Conservation (phyloP, 2,113 vertebrate genomes). For the Nesospiza acunhae region DNA sequence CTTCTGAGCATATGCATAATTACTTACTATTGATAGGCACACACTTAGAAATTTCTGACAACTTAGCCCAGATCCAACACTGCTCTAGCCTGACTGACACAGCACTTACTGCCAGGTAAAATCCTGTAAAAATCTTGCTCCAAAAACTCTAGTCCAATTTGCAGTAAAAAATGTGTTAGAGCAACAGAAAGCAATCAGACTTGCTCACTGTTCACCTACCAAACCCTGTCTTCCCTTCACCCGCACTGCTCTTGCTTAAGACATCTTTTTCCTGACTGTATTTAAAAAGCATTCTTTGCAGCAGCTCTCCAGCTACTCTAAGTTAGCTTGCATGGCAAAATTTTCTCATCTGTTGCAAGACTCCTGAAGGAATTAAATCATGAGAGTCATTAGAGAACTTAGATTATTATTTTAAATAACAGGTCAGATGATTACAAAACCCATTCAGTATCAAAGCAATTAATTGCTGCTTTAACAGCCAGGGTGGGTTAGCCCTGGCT, state of each 20-base stretch:
- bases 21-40: background rate
- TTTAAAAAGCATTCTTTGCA: background rate
- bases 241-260: background rate
- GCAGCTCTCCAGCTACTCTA: background rate
- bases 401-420: conserved; percentile 10
- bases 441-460: background rate
- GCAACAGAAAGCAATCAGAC: background rate
- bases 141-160: background rate
- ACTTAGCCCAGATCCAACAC: background rate
- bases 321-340: background rate
- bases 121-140: background rate
- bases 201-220: background rate
- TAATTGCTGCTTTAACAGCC: background rate
- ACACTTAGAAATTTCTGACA: background rate
- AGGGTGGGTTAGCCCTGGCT: background rate
- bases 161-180: background rate
- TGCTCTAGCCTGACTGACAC: background rate
- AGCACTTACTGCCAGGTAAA: background rate
- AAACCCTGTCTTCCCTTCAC: background rate
- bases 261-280: background rate
- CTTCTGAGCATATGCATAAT: background rate
- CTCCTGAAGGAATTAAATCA: conserved; percentile 20
- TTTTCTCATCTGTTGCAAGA: background rate
- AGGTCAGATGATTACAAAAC: conserved; percentile 4
- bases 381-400: conserved; percentile 2